Evolutionary conservation across 2,888 invertebrate genomes (phyloP), one percentile per base, ranked within the genome.

Genomic region (Synanthedon myopaeformis): DNA sequence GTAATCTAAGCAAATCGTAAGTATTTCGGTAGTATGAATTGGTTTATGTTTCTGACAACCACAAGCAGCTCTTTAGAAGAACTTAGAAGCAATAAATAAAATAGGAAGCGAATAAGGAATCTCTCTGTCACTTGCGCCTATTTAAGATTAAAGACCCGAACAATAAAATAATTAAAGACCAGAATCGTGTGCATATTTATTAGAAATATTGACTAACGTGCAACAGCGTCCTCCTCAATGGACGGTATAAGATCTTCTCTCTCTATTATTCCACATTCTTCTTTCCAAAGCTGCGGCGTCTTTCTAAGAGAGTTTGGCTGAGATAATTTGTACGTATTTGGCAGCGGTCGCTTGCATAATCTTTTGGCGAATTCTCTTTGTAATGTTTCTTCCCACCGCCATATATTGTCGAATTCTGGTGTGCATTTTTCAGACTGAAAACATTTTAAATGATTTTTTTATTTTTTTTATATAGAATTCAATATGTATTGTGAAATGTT

Each of bases 241-340:
- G 64, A 19, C 1, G 78, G 78, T 54, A 65, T 62, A n/a, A 82
- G 61, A 51, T 78, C 72, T 5, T 53, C 56, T 50, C 79, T 66
- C 2, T 57, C 56, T 12, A 82, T 56, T 6, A 77, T 59, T 0
- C 65, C 69, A 4, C 51, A 48, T 13, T 61, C 52, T 2, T 57
- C 19, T 23, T 51, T 62, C 65, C 70, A 66, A 8, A 50, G 6
- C n/a, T 17, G 28, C 11, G 14, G 13, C 12, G 41, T 41, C 3
- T 12, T 14, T 4, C 17, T 45, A 45, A 4, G 14, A 13, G 45
- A 13, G 14, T n/a, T 48, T 0, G 55, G 57, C 1, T 57, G 45
- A 8, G 65, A 57, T 42, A 79, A 60, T 49, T 61, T 65, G 64
- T 72, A 79, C 48, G 74, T 64, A 54, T 80, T 79, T 0, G 70